Evolutionary conservation across 2,797 vertebrate species (phyloP).

Genomic region (Vipera latastei): DNA sequence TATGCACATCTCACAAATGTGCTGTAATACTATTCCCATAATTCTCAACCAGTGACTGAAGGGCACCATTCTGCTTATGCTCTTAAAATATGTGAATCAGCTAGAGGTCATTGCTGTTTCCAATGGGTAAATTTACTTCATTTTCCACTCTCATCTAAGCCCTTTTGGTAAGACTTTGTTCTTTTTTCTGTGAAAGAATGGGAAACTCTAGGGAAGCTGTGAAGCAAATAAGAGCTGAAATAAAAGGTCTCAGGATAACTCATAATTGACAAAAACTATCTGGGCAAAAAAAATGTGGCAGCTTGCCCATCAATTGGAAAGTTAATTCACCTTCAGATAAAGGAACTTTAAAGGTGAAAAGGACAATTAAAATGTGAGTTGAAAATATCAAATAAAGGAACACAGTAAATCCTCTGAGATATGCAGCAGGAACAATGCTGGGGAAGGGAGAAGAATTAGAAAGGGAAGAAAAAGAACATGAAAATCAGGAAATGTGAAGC

Average conservation of each 20-base stretch:
- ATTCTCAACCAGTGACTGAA: neutral
- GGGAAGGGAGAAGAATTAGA: neutral
- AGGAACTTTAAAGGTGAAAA: slow-evolving; percentile 68
- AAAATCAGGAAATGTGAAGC: neutral
- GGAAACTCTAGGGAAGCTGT: slow-evolving; percentile 7
- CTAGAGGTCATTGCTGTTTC: neutral
- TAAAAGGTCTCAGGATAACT: slow-evolving; percentile 58
- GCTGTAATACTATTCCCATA: neutral
- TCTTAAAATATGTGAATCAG: neutral
- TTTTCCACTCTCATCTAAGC: neutral
- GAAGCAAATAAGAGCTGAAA: slow-evolving; percentile 8
- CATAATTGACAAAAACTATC: slow-evolving; percentile 59
- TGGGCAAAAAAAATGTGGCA: slow-evolving; percentile 55
- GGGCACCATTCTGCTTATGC: neutral
- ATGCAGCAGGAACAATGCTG: slow-evolving; percentile 55
- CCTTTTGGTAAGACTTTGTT: slow-evolving; percentile 4
- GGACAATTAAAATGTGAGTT: slow-evolving; percentile 62
- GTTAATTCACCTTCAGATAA: slow-evolving; percentile 69
- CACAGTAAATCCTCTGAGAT: slow-evolving; percentile 55
- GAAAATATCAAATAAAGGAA: slow-evolving; percentile 51
- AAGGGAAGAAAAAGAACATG: neutral
- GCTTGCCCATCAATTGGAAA: slow-evolving; percentile 66
- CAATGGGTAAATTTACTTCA: neutral
- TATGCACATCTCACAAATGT: neutral
- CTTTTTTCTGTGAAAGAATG: slow-evolving; percentile 11